Evolutionary conservation across 2,113 vertebrate species (phyloP).

Genomic region (Manacus vitellinus): DNA sequence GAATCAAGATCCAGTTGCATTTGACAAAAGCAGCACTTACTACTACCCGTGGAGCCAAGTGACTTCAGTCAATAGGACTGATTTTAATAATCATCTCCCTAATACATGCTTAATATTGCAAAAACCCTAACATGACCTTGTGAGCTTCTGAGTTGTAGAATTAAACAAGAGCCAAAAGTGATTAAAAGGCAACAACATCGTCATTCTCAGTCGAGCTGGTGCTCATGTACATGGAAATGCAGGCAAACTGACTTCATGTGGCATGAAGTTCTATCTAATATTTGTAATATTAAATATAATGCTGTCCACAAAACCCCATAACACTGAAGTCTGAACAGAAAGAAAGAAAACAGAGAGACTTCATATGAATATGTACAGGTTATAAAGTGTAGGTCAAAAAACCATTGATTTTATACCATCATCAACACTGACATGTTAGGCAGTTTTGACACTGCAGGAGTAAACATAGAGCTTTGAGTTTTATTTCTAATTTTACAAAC

Average conservation of each 20-base stretch:
- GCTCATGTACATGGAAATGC: not conserved
- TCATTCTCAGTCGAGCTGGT: not conserved
- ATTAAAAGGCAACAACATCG: not conserved
- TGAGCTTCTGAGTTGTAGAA: not conserved
- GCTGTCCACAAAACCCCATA: not conserved
- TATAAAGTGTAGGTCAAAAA: not conserved
- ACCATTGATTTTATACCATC: not conserved
- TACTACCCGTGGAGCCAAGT: not conserved
- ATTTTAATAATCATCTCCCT: not conserved
- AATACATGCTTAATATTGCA: not conserved
- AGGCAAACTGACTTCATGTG: not conserved
- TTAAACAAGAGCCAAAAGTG: not conserved
- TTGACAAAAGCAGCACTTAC: not conserved
- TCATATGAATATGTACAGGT: not conserved
- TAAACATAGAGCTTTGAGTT: not conserved
- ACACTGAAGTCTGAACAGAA: not conserved
- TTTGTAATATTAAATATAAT: not conserved
- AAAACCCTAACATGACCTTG: fast-evolving
- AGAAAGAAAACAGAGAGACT: not conserved
- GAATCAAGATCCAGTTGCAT: not conserved
- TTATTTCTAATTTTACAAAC: not conserved
- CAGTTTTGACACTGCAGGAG: not conserved
- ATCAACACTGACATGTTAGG: not conserved
- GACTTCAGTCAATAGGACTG: not conserved
- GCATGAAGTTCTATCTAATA: not conserved